Evolutionary conservation across 2,113 vertebrate genomes (phyloP).

Genomic region (Verasper variegatus): DNA sequence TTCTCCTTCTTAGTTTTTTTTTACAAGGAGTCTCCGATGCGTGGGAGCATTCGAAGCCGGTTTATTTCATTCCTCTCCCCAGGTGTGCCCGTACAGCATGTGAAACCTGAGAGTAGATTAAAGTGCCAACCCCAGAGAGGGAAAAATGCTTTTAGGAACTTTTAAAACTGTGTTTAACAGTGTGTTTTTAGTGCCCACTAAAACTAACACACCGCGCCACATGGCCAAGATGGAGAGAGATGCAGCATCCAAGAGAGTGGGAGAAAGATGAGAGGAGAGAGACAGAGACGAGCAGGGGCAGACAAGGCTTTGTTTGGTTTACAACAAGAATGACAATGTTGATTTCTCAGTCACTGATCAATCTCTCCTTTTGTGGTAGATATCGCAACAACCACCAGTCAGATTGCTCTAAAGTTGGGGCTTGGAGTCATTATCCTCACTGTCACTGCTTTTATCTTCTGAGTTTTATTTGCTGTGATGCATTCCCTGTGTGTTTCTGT

Average conservation of each 20-base stretch:
- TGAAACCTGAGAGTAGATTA: conserved; percentile 84
- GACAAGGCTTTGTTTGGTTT: neutral
- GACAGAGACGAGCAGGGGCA: conserved; percentile 18
- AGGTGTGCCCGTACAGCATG: conserved; percentile 70
- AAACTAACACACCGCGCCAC: conserved; percentile 75
- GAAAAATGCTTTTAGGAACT: conserved; percentile 86
- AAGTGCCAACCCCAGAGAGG: conserved; percentile 77
- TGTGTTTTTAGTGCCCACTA: conserved; percentile 83
- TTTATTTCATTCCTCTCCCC: conserved; percentile 70
- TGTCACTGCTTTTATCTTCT: no score
- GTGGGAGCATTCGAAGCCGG: conserved; percentile 60
- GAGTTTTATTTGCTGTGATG: neutral
- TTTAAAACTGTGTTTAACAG: conserved; percentile 84
- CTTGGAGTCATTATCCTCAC: no score
- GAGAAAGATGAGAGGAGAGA: conserved; percentile 31
- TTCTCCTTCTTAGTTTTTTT: conserved; percentile 53
- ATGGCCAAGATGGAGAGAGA: conserved; percentile 63
- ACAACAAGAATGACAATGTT: neutral
- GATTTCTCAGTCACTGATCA: neutral
- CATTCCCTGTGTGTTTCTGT: neutral
- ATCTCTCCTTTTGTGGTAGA: neutral
- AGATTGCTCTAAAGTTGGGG: neutral
- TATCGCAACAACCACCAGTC: neutral
- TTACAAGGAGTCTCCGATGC: conserved; percentile 74
- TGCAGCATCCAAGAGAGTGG: conserved; percentile 18